These are phyloP conservation scores for Podocnemis expansa DNA, from an alignment of 2,113 vertebrate species.

Conservation along the genomic window DNA sequence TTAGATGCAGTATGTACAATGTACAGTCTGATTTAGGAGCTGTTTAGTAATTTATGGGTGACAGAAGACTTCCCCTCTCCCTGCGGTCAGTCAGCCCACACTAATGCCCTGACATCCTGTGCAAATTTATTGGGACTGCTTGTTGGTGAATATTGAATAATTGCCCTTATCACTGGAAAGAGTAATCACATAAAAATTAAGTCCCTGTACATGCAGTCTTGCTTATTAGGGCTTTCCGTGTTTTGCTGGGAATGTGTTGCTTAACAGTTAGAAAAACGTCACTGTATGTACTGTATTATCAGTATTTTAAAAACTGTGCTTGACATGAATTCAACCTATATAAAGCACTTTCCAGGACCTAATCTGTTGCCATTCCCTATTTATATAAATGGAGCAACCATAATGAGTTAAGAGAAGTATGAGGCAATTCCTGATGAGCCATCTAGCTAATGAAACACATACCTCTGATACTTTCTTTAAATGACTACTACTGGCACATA, in stretches of 20 bases:
- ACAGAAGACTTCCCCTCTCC: conserved; percentile 46
- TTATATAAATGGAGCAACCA: conserved; percentile 43
- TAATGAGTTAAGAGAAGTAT: conserved; percentile 50
- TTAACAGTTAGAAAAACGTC: conserved; percentile 54
- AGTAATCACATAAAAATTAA: conserved; percentile 67
- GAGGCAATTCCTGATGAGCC: background rate
- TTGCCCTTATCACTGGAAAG: conserved; percentile 57
- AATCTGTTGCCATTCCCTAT: conserved; percentile 60
- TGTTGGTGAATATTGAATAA: conserved; percentile 50
- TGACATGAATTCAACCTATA: conserved; percentile 49
- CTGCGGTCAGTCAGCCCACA: conserved; percentile 49
- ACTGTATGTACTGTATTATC: conserved; percentile 55
- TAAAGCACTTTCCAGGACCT: conserved; percentile 44
- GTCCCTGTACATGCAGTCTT: conserved; percentile 52
- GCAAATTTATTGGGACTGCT: conserved; percentile 47
- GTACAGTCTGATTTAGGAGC: conserved; percentile 8
- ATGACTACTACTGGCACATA: background rate
- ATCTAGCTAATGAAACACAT: background rate
- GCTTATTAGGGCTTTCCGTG: conserved; percentile 47
- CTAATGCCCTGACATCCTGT: conserved; percentile 41
- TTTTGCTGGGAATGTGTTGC: conserved; percentile 8
- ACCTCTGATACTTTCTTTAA: background rate
- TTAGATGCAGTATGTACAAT: background rate
- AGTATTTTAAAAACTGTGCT: conserved; percentile 58
- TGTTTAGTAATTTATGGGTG: conserved; percentile 29